These are phyloP conservation scores for Microctonus hyperodae DNA, from an alignment of 2,888 invertebrate genomes.

Conservation along the genomic window DNA sequence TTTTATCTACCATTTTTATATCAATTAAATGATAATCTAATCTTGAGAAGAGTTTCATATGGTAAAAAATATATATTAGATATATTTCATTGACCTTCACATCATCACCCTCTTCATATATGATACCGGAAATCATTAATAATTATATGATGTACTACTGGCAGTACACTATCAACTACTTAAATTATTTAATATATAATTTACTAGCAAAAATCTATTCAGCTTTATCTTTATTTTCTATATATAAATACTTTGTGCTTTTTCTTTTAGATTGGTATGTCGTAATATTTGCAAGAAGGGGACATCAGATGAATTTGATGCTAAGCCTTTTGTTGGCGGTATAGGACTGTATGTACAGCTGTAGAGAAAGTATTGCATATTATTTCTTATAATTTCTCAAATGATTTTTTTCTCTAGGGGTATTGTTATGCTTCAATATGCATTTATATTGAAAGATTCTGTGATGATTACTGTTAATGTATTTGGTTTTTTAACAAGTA, in stretches of 20 bases:
- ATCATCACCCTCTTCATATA: not conserved
- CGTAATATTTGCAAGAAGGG: conserved; percentile 77
- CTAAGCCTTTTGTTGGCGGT: conserved; percentile 80
- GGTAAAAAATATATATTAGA: not conserved
- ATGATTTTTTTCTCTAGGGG: conserved; percentile 67
- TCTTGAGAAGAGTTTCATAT: not conserved
- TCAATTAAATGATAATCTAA: not conserved
- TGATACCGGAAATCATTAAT: not conserved
- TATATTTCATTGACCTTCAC: not conserved
- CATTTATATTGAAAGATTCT: conserved; percentile 74
- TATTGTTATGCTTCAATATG: conserved; percentile 78
- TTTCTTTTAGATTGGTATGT: conserved; percentile 64
- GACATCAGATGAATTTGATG: conserved; percentile 70
- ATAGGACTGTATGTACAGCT: conserved; percentile 75
- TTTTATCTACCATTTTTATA: conserved; percentile 15
- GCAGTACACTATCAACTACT: not conserved
- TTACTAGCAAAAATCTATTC: not conserved
- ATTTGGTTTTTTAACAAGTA: conserved; percentile 75
- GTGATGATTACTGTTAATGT: conserved; percentile 82
- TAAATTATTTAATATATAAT: not conserved
- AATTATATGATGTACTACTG: not conserved
- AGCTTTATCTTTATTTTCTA: not conserved
- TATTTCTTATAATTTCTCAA: not conserved
- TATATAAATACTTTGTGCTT: not conserved
- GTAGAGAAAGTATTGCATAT: not conserved